Evolutionary conservation across 1,140 invertebrate genomes (phyloP), one percentile per base, ranked within the genome.

Genomic region (Apis florea): DNA sequence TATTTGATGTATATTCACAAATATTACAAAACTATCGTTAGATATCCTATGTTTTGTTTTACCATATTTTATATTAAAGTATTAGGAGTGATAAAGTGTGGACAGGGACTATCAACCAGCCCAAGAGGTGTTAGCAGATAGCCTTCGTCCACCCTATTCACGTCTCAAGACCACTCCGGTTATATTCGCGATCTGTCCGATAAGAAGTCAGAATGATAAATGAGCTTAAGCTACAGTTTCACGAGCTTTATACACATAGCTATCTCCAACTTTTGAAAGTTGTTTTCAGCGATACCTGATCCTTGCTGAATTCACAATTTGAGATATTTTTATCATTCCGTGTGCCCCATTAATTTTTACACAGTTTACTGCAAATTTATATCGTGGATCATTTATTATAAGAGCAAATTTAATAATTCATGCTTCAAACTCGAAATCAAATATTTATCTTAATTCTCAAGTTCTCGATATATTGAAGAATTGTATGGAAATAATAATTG

Each of bases 181-280:
- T 63, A 63, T 31, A 63, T 63, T 63, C 61, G 61, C 24, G 61
- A 63, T 63, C 15, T 19, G 26, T 31, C 61, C 19, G 61, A 63
- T 63, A 63, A 63, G 61, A 63, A 63, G 61, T 26, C 26, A 63
- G 61, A 63, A 63, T 63, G 61, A 63, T 63, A 63, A 63, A 63
- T 63, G 61, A 63, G 26, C 61, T 63, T 26, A 17, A 63, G 24
- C 61, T 26, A 26, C 24, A 17, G 24, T 63, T 63, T 63, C 61
- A 15, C 61, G 26, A 63, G 9, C 24, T 9, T 31, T 63, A 63
- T 31, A 31, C 10, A 63, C 19, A 63, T 26, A 63, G 24, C 61
- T 17, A 31, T 13, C 61, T n/a, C 61, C 17, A 63, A 63, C 26
- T 63, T 63, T 17, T 2, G 9, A 19, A 63, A 24, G 61, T 19